Conservation (phyloP, 2,888 invertebrate genomes). For the Polia nebulosa region DNA sequence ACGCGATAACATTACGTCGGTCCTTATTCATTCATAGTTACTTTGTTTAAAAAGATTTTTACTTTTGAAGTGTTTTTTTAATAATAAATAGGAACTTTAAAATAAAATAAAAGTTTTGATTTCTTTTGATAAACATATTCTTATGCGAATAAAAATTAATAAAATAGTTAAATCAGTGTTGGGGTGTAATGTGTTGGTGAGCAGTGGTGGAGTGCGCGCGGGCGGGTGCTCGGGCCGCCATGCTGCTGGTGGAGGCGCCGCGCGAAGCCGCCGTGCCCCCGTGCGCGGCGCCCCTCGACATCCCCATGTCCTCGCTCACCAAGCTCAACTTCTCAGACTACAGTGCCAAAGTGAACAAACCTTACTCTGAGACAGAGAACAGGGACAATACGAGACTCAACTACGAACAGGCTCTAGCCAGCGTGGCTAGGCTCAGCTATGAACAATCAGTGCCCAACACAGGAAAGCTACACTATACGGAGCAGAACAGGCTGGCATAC, state of each 20-base stretch:
- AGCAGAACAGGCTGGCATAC: slow-evolving; percentile 84
- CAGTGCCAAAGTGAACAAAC: slow-evolving; percentile 87
- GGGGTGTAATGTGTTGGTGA: slow-evolving; percentile 81
- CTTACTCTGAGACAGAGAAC: slow-evolving; percentile 79
- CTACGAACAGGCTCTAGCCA: slow-evolving; percentile 84
- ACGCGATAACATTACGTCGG: slow-evolving; percentile 61
- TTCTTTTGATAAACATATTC: slow-evolving; percentile 20
- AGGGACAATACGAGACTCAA: slow-evolving; percentile 82
- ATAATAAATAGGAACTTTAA: slow-evolving; percentile 9
- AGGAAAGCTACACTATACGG: slow-evolving; percentile 82
- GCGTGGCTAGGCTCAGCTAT: slow-evolving; percentile 83
- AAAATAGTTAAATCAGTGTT: slow-evolving; percentile 59
- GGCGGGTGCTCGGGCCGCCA: slow-evolving; percentile 90
- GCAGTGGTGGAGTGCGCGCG: slow-evolving; percentile 74
- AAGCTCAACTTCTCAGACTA: slow-evolving; percentile 89
- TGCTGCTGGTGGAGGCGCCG: slow-evolving; percentile 95
- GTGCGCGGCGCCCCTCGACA: slow-evolving; percentile 85
- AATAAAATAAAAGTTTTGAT: not conserved
- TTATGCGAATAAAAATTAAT: slow-evolving; percentile 22
- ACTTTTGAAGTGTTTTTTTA: slow-evolving; percentile 20
- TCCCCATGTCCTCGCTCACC: slow-evolving; percentile 87
- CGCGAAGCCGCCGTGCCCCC: slow-evolving; percentile 93
- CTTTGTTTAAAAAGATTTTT: slow-evolving; percentile 22
- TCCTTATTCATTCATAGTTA: slow-evolving; percentile 20
- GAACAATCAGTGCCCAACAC: slow-evolving; percentile 81